Evolutionary conservation across 2,888 invertebrate genomes (phyloP).

Genomic region (Ephialtes manifestator): DNA sequence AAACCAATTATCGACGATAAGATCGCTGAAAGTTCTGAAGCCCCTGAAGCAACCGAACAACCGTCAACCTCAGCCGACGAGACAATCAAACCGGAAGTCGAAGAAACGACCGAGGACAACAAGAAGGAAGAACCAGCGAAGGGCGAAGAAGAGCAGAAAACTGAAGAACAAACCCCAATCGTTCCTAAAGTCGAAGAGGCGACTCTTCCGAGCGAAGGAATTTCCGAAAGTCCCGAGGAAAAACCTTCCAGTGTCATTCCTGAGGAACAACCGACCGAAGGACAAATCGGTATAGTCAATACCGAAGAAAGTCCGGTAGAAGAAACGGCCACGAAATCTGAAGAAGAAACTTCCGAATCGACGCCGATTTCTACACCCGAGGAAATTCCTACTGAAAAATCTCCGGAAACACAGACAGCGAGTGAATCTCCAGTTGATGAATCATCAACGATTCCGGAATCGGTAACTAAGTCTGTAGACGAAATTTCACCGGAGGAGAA

Average conservation of each 20-base stretch:
- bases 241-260: neutral
- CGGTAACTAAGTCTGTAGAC: conserved; percentile 48
- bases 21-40: neutral
- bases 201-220: conserved; percentile 47
- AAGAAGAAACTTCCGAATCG: conserved; percentile 54
- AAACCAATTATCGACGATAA: conserved; percentile 23
- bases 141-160: conserved; percentile 28
- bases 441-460: conserved; percentile 1
- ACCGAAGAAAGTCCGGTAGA: conserved; percentile 30
- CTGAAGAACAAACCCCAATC: neutral
- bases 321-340: conserved; percentile 28
- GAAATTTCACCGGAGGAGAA: conserved; percentile 47
- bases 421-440: neutral
- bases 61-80: conserved; percentile 6
- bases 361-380: conserved; percentile 21
- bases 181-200: neutral
- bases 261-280: conserved; percentile 8
- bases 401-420: neutral
- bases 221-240: conserved; percentile 40
- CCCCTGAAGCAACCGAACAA: conserved; percentile 20
- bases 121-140: conserved; percentile 19
- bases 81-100: conserved; percentile 26
- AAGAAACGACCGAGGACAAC: neutral
- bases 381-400: conserved; percentile 11
- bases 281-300: neutral